Evolutionary conservation across 2,113 vertebrate species (phyloP).

Genomic region (Gallinago media): DNA sequence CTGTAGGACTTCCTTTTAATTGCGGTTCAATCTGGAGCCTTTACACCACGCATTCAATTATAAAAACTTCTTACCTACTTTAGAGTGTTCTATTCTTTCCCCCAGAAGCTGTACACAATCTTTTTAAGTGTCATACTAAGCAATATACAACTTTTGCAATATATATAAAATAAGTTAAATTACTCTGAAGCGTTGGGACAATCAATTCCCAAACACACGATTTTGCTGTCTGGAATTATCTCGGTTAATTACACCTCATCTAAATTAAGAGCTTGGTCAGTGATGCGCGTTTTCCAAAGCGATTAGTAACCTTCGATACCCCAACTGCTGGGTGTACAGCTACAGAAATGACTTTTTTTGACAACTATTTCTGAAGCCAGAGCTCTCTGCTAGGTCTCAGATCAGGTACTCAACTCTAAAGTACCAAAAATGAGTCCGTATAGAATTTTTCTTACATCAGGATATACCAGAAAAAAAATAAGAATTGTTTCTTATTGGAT

Average conservation of each 20-base stretch:
- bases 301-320: neutral
- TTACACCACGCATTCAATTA: conserved; percentile 53
- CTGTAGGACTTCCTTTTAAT: conserved; percentile 50
- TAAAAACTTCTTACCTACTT: conserved; percentile 68
- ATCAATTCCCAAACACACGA: neutral
- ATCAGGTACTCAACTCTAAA: neutral
- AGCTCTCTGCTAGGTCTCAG: neutral
- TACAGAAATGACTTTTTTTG: neutral
- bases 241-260: conserved; percentile 24
- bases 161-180: conserved; percentile 79
- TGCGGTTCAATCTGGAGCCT: conserved; percentile 65
- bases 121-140: conserved; percentile 64
- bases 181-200: conserved; percentile 59
- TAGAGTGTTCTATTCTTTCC: conserved; percentile 38
- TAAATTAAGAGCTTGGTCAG: conserved; percentile 56
- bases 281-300: neutral
- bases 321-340: neutral
- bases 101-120: conserved; percentile 59
- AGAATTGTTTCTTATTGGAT: neutral
- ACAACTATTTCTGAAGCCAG: neutral
- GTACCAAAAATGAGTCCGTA: neutral
- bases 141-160: conserved; percentile 72
- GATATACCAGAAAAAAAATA: neutral
- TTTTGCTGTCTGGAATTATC: conserved; percentile 12
- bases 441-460: neutral